phyloP scores from a whole-genome alignment of 2,113 vertebrate species.

The Isichthys henryi region DNA sequence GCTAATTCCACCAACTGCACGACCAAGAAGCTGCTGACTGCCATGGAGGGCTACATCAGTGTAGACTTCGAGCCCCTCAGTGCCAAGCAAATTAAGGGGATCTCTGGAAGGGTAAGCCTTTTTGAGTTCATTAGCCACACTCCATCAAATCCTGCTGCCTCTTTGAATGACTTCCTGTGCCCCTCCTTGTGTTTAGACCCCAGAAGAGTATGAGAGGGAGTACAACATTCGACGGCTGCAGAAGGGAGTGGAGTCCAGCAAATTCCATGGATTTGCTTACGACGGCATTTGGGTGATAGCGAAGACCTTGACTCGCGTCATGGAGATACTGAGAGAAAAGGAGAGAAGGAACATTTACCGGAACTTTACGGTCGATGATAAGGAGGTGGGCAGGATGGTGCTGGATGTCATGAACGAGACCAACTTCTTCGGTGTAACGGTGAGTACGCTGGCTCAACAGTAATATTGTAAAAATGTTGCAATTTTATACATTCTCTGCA shows the following conservation, averaged over 20 bases:
- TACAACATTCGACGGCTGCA: constrained; percentile 83
- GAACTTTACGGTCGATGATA: constrained; percentile 90
- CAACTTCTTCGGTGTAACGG: constrained; percentile 96
- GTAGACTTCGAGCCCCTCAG: constrained; percentile 98
- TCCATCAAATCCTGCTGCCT: neutral
- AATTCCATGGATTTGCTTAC: constrained; percentile 96
- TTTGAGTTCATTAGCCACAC: neutral
- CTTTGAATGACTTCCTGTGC: neutral
- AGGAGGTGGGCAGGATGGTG: constrained; percentile 87
- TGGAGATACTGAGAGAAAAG: constrained; percentile 78
- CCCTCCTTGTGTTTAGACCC: constrained; percentile 65
- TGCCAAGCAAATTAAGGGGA: constrained; percentile 82
- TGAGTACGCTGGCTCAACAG: constrained; percentile 51
- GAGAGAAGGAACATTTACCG: constrained; percentile 76
- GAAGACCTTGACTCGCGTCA: constrained; percentile 83
- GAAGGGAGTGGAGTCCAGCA: constrained; percentile 83
- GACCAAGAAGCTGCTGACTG: constrained; percentile 80
- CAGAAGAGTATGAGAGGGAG: constrained; percentile 89
- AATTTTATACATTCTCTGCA: neutral
- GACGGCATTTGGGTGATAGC: constrained; percentile 99
- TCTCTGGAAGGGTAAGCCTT: constrained; percentile 86
- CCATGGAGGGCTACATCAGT: constrained; percentile 96
- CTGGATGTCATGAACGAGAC: constrained; percentile 98
- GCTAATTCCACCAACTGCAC: constrained; percentile 87
- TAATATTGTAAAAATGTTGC: neutral